A percentile compares a stretch with the other conserved stretches of the same genome.
Evolutionary conservation across 2,888 invertebrate genomes (phyloP).

Genomic region (Eurytoma adleriae): DNA sequence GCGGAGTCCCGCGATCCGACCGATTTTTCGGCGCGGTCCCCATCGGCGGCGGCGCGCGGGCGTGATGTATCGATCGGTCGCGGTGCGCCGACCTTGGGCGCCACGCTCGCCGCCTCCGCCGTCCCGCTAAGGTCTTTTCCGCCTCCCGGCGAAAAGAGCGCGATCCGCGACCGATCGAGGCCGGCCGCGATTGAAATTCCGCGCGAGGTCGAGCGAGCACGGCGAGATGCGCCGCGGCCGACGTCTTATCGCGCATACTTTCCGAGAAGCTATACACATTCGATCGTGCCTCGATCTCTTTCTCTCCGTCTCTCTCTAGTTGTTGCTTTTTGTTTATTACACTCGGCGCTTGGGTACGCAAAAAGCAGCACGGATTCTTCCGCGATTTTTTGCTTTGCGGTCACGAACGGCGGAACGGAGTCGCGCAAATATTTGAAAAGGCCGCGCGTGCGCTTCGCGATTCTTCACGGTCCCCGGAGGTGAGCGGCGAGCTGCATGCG

Average conservation of each 20-base stretch:
- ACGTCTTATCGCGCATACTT: neutral
- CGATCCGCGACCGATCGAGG: slow-evolving; percentile 39
- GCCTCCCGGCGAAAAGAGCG: slow-evolving; percentile 33
- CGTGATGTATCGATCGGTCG: too few relatives aligned
- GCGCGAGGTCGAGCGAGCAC: neutral
- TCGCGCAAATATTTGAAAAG: too few relatives aligned
- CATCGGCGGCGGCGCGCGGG: too few relatives aligned
- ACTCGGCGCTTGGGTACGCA: too few relatives aligned
- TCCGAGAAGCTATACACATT: neutral
- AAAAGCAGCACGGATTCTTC: neutral
- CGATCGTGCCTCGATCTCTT: neutral
- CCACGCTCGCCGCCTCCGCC: slow-evolving; percentile 14
- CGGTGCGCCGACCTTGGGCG: slow-evolving; percentile 11
- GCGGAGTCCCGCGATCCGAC: too few relatives aligned
- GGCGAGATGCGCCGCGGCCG: neutral
- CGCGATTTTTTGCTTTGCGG: too few relatives aligned
- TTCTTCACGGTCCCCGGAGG: too few relatives aligned
- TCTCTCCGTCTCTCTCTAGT: neutral
- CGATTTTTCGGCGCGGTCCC: too few relatives aligned
- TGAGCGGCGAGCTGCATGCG: too few relatives aligned
- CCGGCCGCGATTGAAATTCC: slow-evolving; percentile 9
- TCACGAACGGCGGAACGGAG: too few relatives aligned
- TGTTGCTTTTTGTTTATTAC: neutral
- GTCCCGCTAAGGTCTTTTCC: slow-evolving; percentile 44
- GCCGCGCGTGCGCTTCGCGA: too few relatives aligned